These are phyloP conservation scores for Colinus virginianus DNA, from an alignment of 2,113 vertebrate species.

Conservation along the genomic window DNA sequence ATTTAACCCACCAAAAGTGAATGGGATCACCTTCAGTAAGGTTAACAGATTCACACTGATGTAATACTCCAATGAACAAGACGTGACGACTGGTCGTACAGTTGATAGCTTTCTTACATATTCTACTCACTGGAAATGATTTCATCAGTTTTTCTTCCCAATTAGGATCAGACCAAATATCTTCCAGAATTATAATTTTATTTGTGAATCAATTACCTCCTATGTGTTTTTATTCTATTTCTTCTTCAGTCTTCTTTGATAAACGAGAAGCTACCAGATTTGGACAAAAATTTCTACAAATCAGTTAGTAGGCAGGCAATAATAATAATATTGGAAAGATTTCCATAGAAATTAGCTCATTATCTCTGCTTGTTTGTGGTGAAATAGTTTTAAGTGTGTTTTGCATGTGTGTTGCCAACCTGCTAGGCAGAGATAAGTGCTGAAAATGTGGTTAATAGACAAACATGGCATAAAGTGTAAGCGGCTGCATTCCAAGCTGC, in stretches of 20 bases:
- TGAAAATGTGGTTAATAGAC: neutral
- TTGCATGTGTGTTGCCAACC: neutral
- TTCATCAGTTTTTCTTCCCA: neutral
- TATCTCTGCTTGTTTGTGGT: slow-evolving; percentile 20
- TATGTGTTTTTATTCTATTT: neutral
- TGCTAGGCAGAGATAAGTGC: neutral
- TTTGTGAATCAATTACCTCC: neutral
- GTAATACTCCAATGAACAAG: slow-evolving; percentile 39
- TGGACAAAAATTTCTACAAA: slow-evolving; percentile 41
- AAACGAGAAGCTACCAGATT: slow-evolving; percentile 40
- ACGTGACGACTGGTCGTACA: neutral
- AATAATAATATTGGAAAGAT: slow-evolving; percentile 24
- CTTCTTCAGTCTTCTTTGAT: slow-evolving; percentile 26
- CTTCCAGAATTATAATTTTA: neutral
- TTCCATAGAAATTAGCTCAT: slow-evolving; percentile 57
- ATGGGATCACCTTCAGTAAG: neutral
- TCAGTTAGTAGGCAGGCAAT: slow-evolving; percentile 9
- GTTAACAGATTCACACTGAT: slow-evolving; percentile 26
- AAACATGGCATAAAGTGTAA: neutral
- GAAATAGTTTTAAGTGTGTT: slow-evolving; percentile 26
- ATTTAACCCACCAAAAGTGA: neutral
- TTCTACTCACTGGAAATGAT: neutral
- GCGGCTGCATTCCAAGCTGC: neutral
- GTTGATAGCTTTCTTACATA: neutral
- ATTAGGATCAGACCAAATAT: slow-evolving; percentile 21